phyloP scores from a whole-genome alignment of 2,888 invertebrate species.

The Macrophya annulata region DNA sequence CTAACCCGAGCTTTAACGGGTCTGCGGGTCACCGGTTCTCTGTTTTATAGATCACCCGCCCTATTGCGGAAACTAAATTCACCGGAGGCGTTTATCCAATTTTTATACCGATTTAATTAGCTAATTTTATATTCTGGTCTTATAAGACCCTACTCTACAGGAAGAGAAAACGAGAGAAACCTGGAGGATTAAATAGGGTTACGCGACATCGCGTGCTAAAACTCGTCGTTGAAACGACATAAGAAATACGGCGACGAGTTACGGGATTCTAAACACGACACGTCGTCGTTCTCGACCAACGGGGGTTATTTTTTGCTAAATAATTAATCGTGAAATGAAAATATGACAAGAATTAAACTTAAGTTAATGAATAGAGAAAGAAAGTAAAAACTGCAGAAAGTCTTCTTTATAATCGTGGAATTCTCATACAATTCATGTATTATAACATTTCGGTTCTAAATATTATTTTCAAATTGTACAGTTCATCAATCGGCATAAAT shows the following conservation, averaged over 20 bases:
- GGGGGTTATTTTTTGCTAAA: constrained; percentile 3
- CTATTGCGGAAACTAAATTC: constrained; percentile 30
- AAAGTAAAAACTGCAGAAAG: background rate
- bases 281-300: constrained; percentile 31
- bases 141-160: background rate
- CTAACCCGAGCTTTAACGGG: background rate
- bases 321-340: background rate
- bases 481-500: background rate
- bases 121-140: constrained; percentile 35
- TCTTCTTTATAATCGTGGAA: background rate
- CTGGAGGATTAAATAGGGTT: background rate
- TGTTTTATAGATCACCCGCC: constrained; percentile 29
- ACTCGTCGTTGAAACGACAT: constrained; percentile 66
- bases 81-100: constrained; percentile 37
- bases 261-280: constrained; percentile 67
- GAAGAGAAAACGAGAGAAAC: background rate
- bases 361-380: too few relatives aligned
- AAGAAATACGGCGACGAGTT: constrained; percentile 66
- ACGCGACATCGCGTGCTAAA: constrained; percentile 41
- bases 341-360: too few relatives aligned
- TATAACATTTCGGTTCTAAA: background rate
- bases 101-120: constrained; percentile 41
- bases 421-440: background rate
- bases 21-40: constrained; percentile 12
- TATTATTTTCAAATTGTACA: background rate